Evolutionary conservation across 2,888 invertebrate species (phyloP).

Genomic region (Brassicogethes aeneus): DNA sequence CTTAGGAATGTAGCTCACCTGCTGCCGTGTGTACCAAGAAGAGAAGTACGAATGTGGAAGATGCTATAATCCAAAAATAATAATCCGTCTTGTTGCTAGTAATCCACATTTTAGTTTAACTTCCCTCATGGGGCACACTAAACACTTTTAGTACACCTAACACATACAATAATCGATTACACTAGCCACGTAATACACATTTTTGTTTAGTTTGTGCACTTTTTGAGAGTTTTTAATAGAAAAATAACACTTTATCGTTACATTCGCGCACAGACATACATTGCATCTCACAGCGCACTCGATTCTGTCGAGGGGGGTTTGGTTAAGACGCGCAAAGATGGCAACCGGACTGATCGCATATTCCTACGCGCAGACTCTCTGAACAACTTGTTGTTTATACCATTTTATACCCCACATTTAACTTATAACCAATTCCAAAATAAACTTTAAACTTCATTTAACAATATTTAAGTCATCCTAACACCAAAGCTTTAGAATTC

Average conservation of each 20-base stretch:
- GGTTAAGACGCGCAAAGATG: constrained; percentile 37
- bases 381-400: constrained; percentile 6
- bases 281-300: constrained; percentile 23
- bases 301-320: constrained; percentile 30
- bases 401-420: neutral
- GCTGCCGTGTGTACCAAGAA: constrained; percentile 48
- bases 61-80: constrained; percentile 53
- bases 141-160: constrained; percentile 35
- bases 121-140: constrained; percentile 40
- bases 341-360: constrained; percentile 30
- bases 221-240: constrained; percentile 16
- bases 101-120: constrained; percentile 54
- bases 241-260: constrained; percentile 17
- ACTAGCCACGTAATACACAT: constrained; percentile 30
- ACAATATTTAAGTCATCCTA: constrained; percentile 1
- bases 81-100: constrained; percentile 56
- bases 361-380: constrained; percentile 31
- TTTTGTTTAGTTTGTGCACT: constrained; percentile 15
- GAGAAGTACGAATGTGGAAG: constrained; percentile 43
- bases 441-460: too few relatives aligned
- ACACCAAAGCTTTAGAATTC: too few relatives aligned
- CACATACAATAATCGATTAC: constrained; percentile 45
- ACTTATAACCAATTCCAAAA: too few relatives aligned
- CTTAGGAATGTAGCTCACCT: constrained; percentile 44
- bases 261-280: constrained; percentile 20